Conservation (phyloP, 2,888 invertebrate species). For the Caenorhabditis afra region DNA sequence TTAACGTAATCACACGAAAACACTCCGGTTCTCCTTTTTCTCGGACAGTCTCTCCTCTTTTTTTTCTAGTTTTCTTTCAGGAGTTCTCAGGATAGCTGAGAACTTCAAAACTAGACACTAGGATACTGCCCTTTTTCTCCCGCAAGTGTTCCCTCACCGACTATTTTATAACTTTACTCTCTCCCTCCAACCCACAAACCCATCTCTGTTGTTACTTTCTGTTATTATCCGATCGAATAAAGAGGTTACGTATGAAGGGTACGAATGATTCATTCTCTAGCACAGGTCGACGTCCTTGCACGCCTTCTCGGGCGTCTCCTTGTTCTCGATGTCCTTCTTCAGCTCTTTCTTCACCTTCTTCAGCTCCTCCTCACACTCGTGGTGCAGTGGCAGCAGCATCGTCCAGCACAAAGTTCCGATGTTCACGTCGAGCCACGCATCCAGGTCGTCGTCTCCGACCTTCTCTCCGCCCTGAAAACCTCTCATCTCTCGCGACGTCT, state of each 20-base stretch:
- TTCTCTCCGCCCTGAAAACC: constrained; percentile 53
- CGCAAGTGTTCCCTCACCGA: constrained; percentile 31
- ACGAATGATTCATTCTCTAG: constrained; percentile 8
- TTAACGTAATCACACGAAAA: constrained; percentile 23
- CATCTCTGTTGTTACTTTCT: constrained; percentile 28
- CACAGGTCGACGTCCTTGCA: constrained; percentile 58
- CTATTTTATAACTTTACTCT: constrained; percentile 32
- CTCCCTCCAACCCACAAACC: background rate
- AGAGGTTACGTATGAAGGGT: constrained; percentile 28
- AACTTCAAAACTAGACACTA: constrained; percentile 35
- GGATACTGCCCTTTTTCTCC: background rate
- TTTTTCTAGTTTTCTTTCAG: constrained; percentile 42
- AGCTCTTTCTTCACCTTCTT: constrained; percentile 57
- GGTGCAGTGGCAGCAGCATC: constrained; percentile 53
- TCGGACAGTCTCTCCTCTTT: constrained; percentile 10
- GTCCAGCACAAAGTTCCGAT: constrained; percentile 55
- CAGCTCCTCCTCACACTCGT: constrained; percentile 56
- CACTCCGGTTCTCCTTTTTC: constrained; percentile 8
- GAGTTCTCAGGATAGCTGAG: constrained; percentile 49
- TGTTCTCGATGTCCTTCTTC: constrained; percentile 60
- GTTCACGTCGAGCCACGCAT: constrained; percentile 60
- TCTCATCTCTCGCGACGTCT: background rate
- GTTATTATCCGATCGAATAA: constrained; percentile 31
- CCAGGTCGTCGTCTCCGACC: constrained; percentile 55
- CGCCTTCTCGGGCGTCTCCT: constrained; percentile 52